Evolutionary conservation across 1,140 invertebrate genomes (phyloP).

Genomic region (Macrobrachium nipponense): DNA sequence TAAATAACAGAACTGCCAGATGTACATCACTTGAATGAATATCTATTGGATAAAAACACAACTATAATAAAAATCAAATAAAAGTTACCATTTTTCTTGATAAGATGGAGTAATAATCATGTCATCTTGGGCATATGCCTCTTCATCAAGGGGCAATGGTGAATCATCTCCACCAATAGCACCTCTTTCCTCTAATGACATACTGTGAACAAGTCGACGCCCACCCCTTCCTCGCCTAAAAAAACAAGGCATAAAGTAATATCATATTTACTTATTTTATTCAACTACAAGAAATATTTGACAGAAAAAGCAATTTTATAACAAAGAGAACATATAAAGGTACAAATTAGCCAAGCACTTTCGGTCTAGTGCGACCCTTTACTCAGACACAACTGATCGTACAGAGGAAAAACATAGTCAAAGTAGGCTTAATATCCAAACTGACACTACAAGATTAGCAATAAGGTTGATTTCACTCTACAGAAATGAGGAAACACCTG

Average conservation of each 20-base stretch:
- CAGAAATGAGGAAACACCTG: too few relatives aligned
- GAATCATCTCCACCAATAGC: constrained; percentile 36
- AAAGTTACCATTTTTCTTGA: constrained; percentile 55
- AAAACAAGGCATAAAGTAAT: neutral
- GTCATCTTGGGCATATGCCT: constrained; percentile 57
- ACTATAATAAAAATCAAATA: too few relatives aligned
- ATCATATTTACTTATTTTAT: neutral
- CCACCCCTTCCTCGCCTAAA: constrained; percentile 55
- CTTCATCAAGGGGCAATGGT: constrained; percentile 49
- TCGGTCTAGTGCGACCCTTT: too few relatives aligned
- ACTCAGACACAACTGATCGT: too few relatives aligned
- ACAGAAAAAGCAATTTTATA: neutral
- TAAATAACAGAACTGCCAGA: too few relatives aligned
- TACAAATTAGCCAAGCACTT: too few relatives aligned
- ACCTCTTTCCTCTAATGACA: constrained; percentile 60
- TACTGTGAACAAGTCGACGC: constrained; percentile 56
- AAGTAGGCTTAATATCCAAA: too few relatives aligned
- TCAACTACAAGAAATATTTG: neutral
- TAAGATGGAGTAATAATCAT: constrained; percentile 50
- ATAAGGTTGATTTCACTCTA: too few relatives aligned
- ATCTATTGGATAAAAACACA: too few relatives aligned
- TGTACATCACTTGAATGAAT: too few relatives aligned
- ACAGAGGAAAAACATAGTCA: too few relatives aligned
- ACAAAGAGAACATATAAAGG: neutral
- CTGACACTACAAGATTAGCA: too few relatives aligned